These are phyloP conservation scores for Seriola quinqueradiata DNA, from an alignment of 2,113 vertebrate species.

Conservation along the genomic window DNA sequence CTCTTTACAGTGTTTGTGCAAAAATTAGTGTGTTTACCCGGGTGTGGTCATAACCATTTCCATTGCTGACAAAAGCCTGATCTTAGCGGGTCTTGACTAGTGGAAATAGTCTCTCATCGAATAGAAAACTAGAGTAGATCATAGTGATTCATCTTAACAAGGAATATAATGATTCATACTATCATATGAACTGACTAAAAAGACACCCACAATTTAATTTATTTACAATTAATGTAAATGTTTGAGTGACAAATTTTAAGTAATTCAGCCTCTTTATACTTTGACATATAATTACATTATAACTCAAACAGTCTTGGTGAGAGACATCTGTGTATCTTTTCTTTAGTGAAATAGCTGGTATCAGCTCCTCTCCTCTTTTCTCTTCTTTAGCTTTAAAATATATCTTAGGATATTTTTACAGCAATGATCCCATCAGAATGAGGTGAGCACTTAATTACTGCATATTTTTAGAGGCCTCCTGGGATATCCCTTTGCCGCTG, in stretches of 20 bases:
- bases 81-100: no score
- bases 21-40: no score
- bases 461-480: conserved; percentile 71
- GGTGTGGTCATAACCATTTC: no score
- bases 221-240: background rate
- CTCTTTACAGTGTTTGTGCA: no score
- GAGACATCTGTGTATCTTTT: background rate
- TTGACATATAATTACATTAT: background rate
- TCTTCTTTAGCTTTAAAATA: conserved; percentile 45
- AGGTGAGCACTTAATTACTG: conserved; percentile 76
- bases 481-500: conserved; percentile 45
- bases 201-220: background rate
- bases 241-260: background rate
- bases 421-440: conserved; percentile 66
- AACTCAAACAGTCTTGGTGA: no score
- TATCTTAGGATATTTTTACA: conserved; percentile 50
- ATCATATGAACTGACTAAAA: background rate
- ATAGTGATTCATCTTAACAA: background rate
- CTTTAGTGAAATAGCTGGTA: background rate
- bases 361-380: conserved; percentile 23
- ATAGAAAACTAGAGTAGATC: no score
- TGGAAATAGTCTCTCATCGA: no score
- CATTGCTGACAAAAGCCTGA: no score
- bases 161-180: background rate
- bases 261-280: background rate